Evolutionary conservation across 2,113 vertebrate genomes (phyloP).

Genomic region (Axis porcinus): DNA sequence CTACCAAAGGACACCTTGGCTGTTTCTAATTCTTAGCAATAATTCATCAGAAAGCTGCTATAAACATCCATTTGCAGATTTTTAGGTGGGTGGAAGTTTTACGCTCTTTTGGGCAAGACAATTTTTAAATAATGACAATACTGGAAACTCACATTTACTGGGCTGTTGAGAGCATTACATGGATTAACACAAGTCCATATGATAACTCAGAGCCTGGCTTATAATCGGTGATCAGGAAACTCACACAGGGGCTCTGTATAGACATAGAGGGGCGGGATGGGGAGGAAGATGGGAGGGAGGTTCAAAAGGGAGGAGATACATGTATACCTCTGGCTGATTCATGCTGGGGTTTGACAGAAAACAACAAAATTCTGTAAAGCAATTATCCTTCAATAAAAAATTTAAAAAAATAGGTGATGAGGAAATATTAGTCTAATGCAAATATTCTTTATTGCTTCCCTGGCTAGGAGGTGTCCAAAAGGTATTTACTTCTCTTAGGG

Average conservation of each 20-base stretch:
- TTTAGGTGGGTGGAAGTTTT: background rate
- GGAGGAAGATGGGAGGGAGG: background rate
- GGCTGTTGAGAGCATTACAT: background rate
- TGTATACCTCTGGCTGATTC: background rate
- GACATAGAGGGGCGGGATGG: background rate
- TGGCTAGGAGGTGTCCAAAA: background rate
- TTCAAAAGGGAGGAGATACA: background rate
- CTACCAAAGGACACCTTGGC: background rate
- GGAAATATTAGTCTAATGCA: background rate
- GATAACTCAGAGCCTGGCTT: background rate
- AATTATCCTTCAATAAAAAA: background rate
- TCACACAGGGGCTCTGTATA: background rate
- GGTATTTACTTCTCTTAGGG: background rate
- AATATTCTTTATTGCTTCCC: background rate
- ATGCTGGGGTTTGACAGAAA: background rate
- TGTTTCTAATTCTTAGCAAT: background rate
- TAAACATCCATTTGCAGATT: background rate
- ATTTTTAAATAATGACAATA: background rate
- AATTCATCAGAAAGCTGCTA: background rate
- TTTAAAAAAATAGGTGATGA: background rate
- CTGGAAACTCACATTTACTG: background rate
- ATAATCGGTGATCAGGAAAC: background rate
- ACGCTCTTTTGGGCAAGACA: background rate
- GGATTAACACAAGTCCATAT: rapidly evolving
- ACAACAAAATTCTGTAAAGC: background rate